Evolutionary conservation across 2,888 invertebrate genomes (phyloP).

Genomic region (Melolontha melolontha): DNA sequence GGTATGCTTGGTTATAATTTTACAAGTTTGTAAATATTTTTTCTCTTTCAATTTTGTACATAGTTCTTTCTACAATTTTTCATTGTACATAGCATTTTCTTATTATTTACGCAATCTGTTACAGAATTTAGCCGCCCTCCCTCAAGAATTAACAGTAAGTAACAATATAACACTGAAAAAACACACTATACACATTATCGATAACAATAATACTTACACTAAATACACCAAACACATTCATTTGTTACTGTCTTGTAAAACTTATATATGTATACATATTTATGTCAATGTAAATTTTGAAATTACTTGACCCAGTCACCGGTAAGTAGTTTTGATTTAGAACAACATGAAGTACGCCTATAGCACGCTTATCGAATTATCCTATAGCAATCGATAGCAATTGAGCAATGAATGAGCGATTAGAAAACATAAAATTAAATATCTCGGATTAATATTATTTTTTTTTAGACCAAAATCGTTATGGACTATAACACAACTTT

Average conservation of each 20-base stretch:
- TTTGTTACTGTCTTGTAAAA: constrained; percentile 8
- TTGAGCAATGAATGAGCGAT: constrained; percentile 5
- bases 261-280: too few relatives aligned
- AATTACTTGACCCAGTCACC: constrained; percentile 33
- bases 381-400: constrained; percentile 1
- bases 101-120: constrained; percentile 63
- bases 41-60: constrained; percentile 35
- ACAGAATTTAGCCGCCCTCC: constrained; percentile 85
- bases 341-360: constrained; percentile 3
- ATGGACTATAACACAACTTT: constrained; percentile 94
- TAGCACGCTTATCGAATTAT: constrained; percentile 21
- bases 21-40: constrained; percentile 31
- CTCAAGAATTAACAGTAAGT: constrained; percentile 85
- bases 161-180: constrained; percentile 50
- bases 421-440: neutral
- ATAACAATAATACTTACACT: constrained; percentile 24
- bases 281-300: constrained; percentile 21
- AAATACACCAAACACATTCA: constrained; percentile 21
- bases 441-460: neutral
- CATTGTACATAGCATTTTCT: constrained; percentile 51
- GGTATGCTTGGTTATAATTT: constrained; percentile 68
- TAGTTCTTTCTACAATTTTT: constrained; percentile 37
- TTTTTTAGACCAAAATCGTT: constrained; percentile 87
- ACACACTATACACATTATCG: constrained; percentile 20
- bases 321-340: constrained; percentile 39